Evolutionary conservation across 2,113 vertebrate genomes (phyloP), one percentile per base, ranked within the genome.

Genomic region (Athene cunicularia): DNA sequence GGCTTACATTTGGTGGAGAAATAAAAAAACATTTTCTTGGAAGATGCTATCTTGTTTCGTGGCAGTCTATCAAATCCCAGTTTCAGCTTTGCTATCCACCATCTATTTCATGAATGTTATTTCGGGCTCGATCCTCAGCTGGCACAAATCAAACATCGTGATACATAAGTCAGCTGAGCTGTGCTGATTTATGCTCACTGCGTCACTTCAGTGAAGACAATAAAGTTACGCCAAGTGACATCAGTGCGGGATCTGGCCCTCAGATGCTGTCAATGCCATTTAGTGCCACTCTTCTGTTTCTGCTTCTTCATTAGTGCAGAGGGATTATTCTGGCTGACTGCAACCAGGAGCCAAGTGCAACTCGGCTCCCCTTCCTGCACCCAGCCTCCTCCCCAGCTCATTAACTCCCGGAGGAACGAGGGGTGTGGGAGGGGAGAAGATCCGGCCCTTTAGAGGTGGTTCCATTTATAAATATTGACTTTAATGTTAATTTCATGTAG

Each of bases 401-500:
- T 88, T 95, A 97, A 80, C 77, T 91, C 74, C 86, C 7, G 6
- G 88, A 90, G 93, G 89, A 95, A 94, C 18, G 14, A 43, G 66
- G 76, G 66, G 27, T 59, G 87, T 96, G 67, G 96, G 94, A 96
- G 91, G 77, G 91, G 87, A 95, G 73, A 88, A 86, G 87, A 96
- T 95, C 89, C 50, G 7, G 74, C 87, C 95, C 77, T 90, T 94
- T 94, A 76, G 94, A 86, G 80, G 87, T 92, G 77, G 73, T 94
- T 95, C 95, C 92, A 87, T 94, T 94, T 96, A 91, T 95, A 95
- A 97, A 90, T 94, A 89, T 97, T 96, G 93, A 93, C 92, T 97
- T 95, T 66, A 91, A 93, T 88, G 94, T 91, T 97, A 96, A 94
- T 97, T 97, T 95, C 88, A 91, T 83, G 90, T 97, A 92, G 95